Percentiles rank a stretch among this genome's conserved stretches.
These are phyloP conservation scores for Hestina assimilis DNA, from an alignment of 1,140 invertebrate species.

Conservation along the genomic window DNA sequence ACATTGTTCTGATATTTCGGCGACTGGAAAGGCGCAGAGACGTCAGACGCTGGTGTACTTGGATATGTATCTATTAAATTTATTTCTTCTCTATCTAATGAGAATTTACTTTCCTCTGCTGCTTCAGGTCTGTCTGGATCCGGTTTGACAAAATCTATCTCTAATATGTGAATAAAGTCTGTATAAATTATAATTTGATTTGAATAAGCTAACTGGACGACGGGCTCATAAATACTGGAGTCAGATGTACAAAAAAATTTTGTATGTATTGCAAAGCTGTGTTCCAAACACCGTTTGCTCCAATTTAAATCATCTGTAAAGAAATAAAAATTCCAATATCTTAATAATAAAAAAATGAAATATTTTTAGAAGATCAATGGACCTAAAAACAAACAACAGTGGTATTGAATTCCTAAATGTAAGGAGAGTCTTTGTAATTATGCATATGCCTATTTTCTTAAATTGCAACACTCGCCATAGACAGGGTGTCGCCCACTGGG, in stretches of 20 bases:
- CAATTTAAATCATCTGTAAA: constrained; percentile 60
- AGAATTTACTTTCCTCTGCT: constrained; percentile 51
- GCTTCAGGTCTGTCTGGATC: constrained; percentile 55
- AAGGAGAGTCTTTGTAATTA: too few relatives aligned
- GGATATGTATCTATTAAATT: constrained; percentile 59
- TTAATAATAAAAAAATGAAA: background rate
- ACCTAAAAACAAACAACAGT: too few relatives aligned
- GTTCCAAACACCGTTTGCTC: constrained; percentile 71
- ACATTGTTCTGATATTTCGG: constrained; percentile 71
- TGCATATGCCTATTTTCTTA: too few relatives aligned
- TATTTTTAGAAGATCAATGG: too few relatives aligned
- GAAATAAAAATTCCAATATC: background rate
- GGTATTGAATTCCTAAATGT: too few relatives aligned
- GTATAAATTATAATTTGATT: constrained; percentile 78
- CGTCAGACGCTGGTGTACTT: constrained; percentile 59
- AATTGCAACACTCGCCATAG: too few relatives aligned
- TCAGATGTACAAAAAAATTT: constrained; percentile 76
- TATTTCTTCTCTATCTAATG: constrained; percentile 57
- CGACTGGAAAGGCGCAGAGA: constrained; percentile 60
- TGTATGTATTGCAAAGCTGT: constrained; percentile 77
- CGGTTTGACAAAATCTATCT: constrained; percentile 73
- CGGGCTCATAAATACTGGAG: constrained; percentile 73
- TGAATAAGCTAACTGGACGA: constrained; percentile 73
- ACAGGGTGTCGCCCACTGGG: too few relatives aligned
- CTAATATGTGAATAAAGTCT: constrained; percentile 76